These are phyloP conservation scores for Vesta saturnalis DNA, from an alignment of 2,888 invertebrate species.

Conservation along the genomic window DNA sequence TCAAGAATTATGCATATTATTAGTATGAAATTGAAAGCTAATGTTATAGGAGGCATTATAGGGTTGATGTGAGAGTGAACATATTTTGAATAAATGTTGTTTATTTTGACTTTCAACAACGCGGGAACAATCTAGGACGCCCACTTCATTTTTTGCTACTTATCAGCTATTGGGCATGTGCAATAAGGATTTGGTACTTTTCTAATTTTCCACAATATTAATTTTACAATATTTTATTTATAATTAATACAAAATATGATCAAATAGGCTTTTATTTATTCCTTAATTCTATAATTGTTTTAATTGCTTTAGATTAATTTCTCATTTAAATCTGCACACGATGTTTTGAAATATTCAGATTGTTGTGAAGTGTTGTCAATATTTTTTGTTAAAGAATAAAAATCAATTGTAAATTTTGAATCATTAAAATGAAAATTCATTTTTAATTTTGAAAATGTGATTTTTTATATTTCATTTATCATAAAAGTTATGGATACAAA, in stretches of 20 bases:
- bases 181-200: too few relatives aligned
- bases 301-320: too few relatives aligned
- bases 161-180: constrained; percentile 47
- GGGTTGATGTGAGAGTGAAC: neutral
- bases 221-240: neutral
- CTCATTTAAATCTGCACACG: too few relatives aligned
- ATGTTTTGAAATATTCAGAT: too few relatives aligned
- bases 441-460: too few relatives aligned
- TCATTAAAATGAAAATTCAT: too few relatives aligned
- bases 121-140: constrained; percentile 57
- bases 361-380: too few relatives aligned
- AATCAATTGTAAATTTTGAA: too few relatives aligned
- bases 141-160: constrained; percentile 48
- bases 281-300: neutral
- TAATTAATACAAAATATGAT: neutral
- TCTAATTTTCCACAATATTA: constrained; percentile 43
- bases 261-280: neutral
- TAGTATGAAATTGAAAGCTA: neutral
- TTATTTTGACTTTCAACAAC: constrained; percentile 53
- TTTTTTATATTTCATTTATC: too few relatives aligned
- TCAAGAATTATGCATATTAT: neutral
- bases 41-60: neutral
- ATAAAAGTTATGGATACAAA: too few relatives aligned
- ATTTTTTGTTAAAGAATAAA: too few relatives aligned
- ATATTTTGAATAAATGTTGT: constrained; percentile 26